Conservation (phyloP, 37 sponge, comb jelly and placozoan species). For the Axinella damicornis region DNA sequence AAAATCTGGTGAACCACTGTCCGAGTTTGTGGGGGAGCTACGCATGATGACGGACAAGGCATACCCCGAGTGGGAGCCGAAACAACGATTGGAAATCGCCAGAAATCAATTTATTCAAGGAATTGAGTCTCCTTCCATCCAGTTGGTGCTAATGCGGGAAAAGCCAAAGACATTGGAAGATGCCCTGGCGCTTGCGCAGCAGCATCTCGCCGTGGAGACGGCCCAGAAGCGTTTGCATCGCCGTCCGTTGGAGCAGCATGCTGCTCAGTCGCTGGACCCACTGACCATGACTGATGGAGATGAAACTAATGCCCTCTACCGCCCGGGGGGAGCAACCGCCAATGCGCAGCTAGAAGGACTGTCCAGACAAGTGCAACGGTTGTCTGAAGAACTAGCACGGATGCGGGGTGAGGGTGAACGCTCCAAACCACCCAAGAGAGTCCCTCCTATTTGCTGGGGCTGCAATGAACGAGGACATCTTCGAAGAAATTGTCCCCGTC, state of each 20-base stretch:
- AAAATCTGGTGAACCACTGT: background rate
- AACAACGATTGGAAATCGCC: constrained; percentile 9
- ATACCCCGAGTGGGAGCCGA: constrained; percentile 6
- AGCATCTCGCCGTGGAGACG: constrained; percentile 7
- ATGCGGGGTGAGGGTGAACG: background rate
- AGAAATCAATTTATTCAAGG: constrained; percentile 22
- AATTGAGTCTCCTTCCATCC: constrained; percentile 12
- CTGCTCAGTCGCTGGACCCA: background rate
- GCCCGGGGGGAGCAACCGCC: background rate
- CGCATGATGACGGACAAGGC: constrained; percentile 20
- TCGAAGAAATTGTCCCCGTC: constrained; percentile 15
- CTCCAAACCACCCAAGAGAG: background rate
- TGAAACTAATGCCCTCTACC: background rate
- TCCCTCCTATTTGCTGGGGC: constrained; percentile 13
- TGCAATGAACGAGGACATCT: constrained; percentile 12
- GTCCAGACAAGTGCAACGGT: background rate
- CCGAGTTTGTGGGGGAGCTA: constrained; percentile 3
- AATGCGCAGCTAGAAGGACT: background rate
- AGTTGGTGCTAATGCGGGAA: constrained; percentile 26
- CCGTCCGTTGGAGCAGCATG: background rate
- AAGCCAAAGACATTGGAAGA: constrained; percentile 18
- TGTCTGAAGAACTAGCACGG: constrained; percentile 1
- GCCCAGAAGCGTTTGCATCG: constrained; percentile 3
- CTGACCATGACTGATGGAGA: background rate
- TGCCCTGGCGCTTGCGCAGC: constrained; percentile 1